phyloP scores from a whole-genome alignment of 2,113 vertebrate species.

The Corythoichthys haematopterus region DNA sequence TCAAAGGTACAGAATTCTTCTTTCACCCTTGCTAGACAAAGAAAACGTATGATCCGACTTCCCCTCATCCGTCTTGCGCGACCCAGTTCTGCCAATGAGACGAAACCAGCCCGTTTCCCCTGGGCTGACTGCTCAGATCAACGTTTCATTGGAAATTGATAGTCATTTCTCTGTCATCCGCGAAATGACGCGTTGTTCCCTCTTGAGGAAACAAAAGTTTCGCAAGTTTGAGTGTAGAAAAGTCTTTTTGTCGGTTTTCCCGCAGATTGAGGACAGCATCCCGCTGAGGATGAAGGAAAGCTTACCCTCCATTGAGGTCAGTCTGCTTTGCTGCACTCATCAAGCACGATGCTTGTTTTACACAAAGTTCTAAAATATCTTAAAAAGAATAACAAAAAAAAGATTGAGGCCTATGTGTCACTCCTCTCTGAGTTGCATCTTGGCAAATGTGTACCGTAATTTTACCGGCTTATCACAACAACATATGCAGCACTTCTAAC shows the following conservation, averaged over 20 bases:
- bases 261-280: conserved; percentile 75
- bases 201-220: neutral
- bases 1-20: conserved; percentile 66
- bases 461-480: too few relatives aligned
- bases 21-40: neutral
- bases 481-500: too few relatives aligned
- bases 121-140: neutral
- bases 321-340: conserved; percentile 22
- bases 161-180: neutral
- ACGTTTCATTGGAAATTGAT: neutral
- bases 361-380: too few relatives aligned
- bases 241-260: conserved; percentile 4
- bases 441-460: too few relatives aligned
- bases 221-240: neutral
- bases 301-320: conserved; percentile 83
- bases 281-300: conserved; percentile 77
- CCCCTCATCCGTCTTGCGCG: neutral
- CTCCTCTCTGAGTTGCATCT: too few relatives aligned
- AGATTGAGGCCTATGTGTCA: too few relatives aligned
- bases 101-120: conserved; percentile 1
- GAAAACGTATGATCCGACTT: neutral
- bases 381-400: too few relatives aligned
- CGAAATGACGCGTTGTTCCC: conserved; percentile 8
- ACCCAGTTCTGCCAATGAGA: conserved; percentile 9
- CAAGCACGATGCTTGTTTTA: neutral